These are phyloP conservation scores for Hyles lineata DNA, from an alignment of 2,888 invertebrate species.

Conservation along the genomic window DNA sequence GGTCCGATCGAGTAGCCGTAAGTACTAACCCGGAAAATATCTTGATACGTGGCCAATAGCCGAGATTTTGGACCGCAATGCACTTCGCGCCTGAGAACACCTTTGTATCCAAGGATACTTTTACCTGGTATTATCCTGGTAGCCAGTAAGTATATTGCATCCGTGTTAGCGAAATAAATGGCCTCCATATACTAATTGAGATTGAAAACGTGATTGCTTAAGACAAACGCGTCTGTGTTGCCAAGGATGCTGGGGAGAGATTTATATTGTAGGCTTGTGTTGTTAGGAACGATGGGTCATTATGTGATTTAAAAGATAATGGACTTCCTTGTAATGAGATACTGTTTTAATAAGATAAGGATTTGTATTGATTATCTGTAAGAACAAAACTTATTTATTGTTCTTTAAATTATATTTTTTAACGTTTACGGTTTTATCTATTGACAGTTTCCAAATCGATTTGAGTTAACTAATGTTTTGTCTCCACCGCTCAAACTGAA, in stretches of 20 bases:
- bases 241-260: constrained; percentile 3
- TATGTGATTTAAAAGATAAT: constrained; percentile 18
- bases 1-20: constrained; percentile 25
- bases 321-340: not conserved
- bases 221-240: constrained; percentile 17
- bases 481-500: too few species aligned
- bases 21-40: constrained; percentile 33
- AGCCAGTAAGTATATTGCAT: constrained; percentile 23
- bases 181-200: constrained; percentile 25
- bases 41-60: constrained; percentile 43
- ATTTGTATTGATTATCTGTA: too few species aligned
- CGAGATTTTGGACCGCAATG: constrained; percentile 38
- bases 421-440: too few species aligned
- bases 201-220: constrained; percentile 30
- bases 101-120: not conserved
- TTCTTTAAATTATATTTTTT: too few species aligned
- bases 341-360: not conserved
- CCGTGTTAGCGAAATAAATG: constrained; percentile 16
- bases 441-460: too few species aligned
- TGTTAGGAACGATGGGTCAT: constrained; percentile 2
- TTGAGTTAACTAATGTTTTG: too few species aligned
- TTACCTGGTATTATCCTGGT: constrained; percentile 1
- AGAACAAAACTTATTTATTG: too few species aligned
- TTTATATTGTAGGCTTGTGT: constrained; percentile 5
- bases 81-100: constrained; percentile 32